A percentile compares a stretch with the other conserved stretches of the same genome.
phyloP scores from a whole-genome alignment of 2,888 invertebrate genomes.

The Oxyteleia sp. region DNA sequence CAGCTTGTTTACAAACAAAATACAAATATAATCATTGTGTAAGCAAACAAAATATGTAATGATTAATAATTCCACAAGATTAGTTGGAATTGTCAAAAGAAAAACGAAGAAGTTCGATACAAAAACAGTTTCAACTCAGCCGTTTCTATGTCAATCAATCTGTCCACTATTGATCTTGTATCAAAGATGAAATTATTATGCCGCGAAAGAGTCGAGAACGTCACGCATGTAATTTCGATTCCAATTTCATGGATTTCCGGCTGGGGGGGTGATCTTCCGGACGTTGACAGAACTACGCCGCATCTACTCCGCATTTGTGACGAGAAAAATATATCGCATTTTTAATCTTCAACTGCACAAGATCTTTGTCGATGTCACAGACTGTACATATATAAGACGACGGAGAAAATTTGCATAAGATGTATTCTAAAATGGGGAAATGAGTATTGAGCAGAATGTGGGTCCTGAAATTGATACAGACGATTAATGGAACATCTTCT shows the following conservation, averaged over 20 bases:
- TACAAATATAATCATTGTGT: no score
- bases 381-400: conserved; percentile 16
- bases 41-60: no score
- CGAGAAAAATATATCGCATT: conserved; percentile 23
- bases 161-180: conserved; percentile 41
- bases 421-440: conserved; percentile 34
- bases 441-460: conserved; percentile 29
- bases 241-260: conserved; percentile 58
- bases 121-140: no score
- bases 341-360: conserved; percentile 48
- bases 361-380: conserved; percentile 42
- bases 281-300: conserved; percentile 27
- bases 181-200: conserved; percentile 68
- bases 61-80: no score
- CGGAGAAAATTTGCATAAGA: conserved; percentile 36
- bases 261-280: conserved; percentile 35
- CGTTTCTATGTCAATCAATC: conserved; percentile 48
- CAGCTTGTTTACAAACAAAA: no score
- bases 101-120: no score
- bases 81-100: no score
- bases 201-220: conserved; percentile 48
- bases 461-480: conserved; percentile 43
- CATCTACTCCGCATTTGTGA: conserved; percentile 25
- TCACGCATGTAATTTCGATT: conserved; percentile 68
- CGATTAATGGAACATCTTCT: conserved; percentile 26